Evolutionary conservation across 2,113 vertebrate genomes (phyloP).

Genomic region (Pedetes capensis): DNA sequence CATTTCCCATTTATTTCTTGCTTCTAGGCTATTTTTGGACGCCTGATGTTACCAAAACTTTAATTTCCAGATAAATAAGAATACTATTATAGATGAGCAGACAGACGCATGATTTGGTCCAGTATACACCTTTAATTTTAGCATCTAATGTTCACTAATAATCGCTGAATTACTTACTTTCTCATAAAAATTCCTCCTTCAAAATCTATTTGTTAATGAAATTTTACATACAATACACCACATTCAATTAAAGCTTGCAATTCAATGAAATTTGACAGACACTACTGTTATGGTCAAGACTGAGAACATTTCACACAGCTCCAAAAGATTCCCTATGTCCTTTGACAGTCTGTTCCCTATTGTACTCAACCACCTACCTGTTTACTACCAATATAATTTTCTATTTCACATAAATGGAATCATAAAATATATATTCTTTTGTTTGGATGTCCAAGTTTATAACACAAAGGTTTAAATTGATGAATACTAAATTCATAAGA

Average conservation of each 20-base stretch:
- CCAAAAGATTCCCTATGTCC: neutral
- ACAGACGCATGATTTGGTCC: neutral
- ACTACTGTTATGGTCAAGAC: neutral
- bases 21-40: neutral
- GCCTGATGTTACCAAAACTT: neutral
- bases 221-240: neutral
- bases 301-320: neutral
- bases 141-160: neutral
- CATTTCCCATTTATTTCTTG: neutral
- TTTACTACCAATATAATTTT: neutral
- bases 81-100: neutral
- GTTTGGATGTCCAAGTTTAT: neutral
- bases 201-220: neutral
- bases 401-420: neutral
- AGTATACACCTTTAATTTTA: slow-evolving; percentile 9
- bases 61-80: neutral
- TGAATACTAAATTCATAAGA: neutral
- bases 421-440: neutral
- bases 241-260: neutral
- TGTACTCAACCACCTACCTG: neutral
- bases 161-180: neutral
- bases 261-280: neutral
- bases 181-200: neutral
- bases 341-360: neutral
- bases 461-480: slow-evolving; percentile 19